phyloP scores from a whole-genome alignment of 2,797 vertebrate genomes.

The Oreochromis mossambicus region DNA sequence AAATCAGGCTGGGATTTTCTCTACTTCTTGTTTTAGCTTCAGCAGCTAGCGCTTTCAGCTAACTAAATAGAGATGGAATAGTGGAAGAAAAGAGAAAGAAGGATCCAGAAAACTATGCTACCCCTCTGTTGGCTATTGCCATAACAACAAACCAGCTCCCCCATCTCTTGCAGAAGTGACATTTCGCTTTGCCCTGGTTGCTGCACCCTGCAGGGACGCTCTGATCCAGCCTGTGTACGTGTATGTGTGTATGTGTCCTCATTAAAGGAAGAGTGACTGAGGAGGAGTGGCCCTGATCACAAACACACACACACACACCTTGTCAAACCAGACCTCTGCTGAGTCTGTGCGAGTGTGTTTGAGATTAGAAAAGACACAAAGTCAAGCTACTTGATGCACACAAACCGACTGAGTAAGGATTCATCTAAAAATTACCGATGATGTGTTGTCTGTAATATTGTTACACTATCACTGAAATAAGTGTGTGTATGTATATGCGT shows the following conservation, averaged over 20 bases:
- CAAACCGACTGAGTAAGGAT: neutral
- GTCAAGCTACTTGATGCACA: neutral
- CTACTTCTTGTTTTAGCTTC: neutral
- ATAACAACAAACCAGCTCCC: conserved; percentile 50
- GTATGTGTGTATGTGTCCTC: conserved; percentile 53
- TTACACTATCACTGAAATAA: neutral
- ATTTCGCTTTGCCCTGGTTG: conserved; percentile 72
- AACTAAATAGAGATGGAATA: neutral
- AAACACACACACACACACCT: conserved; percentile 51
- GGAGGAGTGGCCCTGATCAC: conserved; percentile 55
- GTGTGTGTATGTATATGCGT: rapidly evolving
- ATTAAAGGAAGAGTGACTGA: conserved; percentile 59
- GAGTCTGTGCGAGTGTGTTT: conserved; percentile 35
- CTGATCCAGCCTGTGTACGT: conserved; percentile 58
- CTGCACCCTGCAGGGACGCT: conserved; percentile 71
- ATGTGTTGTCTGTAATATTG: neutral
- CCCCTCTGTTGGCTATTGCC: conserved; percentile 22
- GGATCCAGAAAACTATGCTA: neutral
- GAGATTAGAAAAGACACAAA: neutral
- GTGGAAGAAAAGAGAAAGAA: neutral
- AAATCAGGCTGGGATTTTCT: neutral
- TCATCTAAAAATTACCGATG: neutral
- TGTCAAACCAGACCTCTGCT: conserved; percentile 67
- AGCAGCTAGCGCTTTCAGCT: neutral
- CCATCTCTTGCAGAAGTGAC: conserved; percentile 60